phyloP scores from a whole-genome alignment of 2,113 vertebrate species.

The Limnothrissa miodon region DNA sequence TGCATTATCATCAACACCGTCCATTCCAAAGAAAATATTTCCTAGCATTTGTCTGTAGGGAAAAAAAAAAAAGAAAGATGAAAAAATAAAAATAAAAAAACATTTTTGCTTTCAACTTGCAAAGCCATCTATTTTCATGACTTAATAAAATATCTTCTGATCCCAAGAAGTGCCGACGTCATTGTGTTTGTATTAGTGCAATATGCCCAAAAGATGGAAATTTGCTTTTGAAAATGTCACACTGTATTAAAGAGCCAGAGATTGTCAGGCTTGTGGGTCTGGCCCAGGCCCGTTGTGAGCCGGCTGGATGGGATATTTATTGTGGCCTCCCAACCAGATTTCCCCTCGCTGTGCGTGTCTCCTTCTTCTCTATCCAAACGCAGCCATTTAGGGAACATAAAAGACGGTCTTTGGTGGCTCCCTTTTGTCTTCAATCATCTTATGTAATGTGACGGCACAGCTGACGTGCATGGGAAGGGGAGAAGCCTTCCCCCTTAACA shows the following conservation, averaged over 20 bases:
- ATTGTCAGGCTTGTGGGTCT: constrained; percentile 8
- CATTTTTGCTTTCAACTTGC: constrained; percentile 40
- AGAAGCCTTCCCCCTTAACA: not conserved
- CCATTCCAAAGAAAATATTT: constrained; percentile 42
- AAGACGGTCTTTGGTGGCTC: not conserved
- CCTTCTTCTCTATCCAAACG: not conserved
- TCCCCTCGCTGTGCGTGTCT: not conserved
- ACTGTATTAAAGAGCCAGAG: not conserved
- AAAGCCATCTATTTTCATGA: constrained; percentile 41
- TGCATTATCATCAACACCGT: constrained; percentile 54
- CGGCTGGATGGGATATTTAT: not conserved
- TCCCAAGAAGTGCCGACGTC: constrained; percentile 37
- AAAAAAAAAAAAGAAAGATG: not conserved
- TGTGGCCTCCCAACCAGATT: not conserved
- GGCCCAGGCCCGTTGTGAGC: not conserved
- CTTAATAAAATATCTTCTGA: constrained; percentile 50
- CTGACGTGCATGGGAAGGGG: not conserved
- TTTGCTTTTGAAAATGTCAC: constrained; percentile 32
- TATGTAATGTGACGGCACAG: not conserved
- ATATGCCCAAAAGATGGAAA: constrained; percentile 21
- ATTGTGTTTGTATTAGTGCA: constrained; percentile 31
- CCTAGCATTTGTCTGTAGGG: constrained; percentile 34
- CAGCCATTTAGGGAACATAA: not conserved
- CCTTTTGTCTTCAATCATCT: constrained; percentile 9
- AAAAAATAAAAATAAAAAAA: constrained; percentile 27